Base-by-base conservation (phyloP, 2,888 invertebrate genomes). In the Hylaea fasciaria region DNA sequence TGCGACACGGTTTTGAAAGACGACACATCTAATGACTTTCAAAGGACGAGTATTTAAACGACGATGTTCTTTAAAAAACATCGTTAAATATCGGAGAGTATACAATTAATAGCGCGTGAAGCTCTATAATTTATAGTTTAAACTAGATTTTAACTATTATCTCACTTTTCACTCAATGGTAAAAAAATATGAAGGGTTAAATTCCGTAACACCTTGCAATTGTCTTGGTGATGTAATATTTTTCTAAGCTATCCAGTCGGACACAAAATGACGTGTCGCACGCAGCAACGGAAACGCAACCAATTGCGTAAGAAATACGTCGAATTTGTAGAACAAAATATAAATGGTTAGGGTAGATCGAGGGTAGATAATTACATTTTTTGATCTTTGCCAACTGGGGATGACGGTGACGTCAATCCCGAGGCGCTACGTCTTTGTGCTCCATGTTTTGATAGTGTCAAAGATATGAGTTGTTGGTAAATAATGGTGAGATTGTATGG, bases 301-400 rank as follows among this genome's bases (percentile, higher is more conserved):
- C 84, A 79, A 87, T 90, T 87, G 87, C 90, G 86, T 85, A 81
- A 77, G 85, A 80, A 86, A 89, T 86, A 85, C 88, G 85, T 86
- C 85, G 88, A 92, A 91, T 91, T 92, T 91, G 91, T 92, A 91
- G 88, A 91, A 91, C 91, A 92, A 92, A 32, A 92, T 91, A 92
- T 91, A 91, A 90, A 90, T 90, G 87, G 60, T 55, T 53, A 88
- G 89, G 91, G 91, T 89, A 91, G 91, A 91, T 91, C 87, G 82
- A 83, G 92, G 92, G 91, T 88, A 89, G 92, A 92, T 92, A 92
- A 92, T 91, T 92, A 91, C 91, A 91, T 91, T 91, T 91, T 89
- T 91, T 91, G 91, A 91, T 91, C 91, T 90, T 85, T 83, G 81
- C 9, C 81, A 79, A 77, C 80, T 77, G 85, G 87, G 87, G 87